Evolutionary conservation across 2,113 vertebrate genomes (phyloP).

Genomic region (Nibea albiflora): DNA sequence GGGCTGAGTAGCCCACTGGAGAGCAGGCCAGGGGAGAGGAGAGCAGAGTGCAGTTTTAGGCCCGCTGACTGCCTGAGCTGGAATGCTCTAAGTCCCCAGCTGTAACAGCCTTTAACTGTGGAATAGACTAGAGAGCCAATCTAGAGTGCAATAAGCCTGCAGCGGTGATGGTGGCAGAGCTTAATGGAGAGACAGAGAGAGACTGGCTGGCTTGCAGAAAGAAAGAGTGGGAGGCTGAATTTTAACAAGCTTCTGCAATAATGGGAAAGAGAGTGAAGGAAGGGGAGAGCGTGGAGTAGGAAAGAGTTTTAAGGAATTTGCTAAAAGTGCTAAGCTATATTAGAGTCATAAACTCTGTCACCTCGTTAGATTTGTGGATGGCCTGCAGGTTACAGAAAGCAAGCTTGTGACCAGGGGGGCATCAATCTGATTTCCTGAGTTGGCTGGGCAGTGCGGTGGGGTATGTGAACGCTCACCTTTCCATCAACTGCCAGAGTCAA

Average conservation of each 20-base stretch:
- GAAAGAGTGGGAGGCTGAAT: conserved; percentile 69
- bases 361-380: conserved; percentile 51
- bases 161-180: conserved; percentile 70
- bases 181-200: conserved; percentile 79
- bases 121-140: conserved; percentile 77
- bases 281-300: conserved; percentile 24
- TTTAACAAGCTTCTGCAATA: conserved; percentile 77
- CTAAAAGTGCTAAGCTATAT: conserved; percentile 62
- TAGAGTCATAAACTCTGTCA: conserved; percentile 66
- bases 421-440: conserved; percentile 47
- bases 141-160: conserved; percentile 78
- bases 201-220: conserved; percentile 62
- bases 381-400: conserved; percentile 57
- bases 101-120: conserved; percentile 73
- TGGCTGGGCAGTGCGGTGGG: conserved; percentile 21
- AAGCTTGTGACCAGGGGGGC: conserved; percentile 36
- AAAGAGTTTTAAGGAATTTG: conserved; percentile 61
- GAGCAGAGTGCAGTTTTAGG: conserved; percentile 69
- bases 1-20: conserved; percentile 70
- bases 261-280: conserved; percentile 54
- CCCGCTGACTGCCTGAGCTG: conserved; percentile 56
- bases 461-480: conserved; percentile 39
- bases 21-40: conserved; percentile 65
- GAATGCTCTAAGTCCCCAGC: conserved; percentile 67
- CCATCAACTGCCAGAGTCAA: conserved; percentile 50